A percentile compares a stretch with the other conserved stretches of the same genome.
Evolutionary conservation across 2,888 invertebrate genomes (phyloP).

Genomic region (Lysandra coridon): DNA sequence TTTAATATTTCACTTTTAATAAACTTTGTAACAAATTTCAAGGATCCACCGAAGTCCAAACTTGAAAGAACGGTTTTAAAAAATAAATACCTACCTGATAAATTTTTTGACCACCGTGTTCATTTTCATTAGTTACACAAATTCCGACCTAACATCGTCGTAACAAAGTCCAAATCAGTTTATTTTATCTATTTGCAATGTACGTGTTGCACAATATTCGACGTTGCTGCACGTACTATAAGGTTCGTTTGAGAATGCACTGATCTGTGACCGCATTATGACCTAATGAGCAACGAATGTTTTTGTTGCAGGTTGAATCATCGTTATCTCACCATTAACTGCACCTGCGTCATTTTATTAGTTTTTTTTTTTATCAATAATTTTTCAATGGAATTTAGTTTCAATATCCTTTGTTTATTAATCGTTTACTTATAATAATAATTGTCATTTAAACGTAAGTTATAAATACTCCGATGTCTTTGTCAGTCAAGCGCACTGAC

Average conservation of each 20-base stretch:
- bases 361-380: neutral
- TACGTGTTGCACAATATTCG: neutral
- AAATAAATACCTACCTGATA: neutral
- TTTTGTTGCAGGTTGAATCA: slow-evolving; percentile 26
- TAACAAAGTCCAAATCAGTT: neutral
- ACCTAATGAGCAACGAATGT: slow-evolving; percentile 16
- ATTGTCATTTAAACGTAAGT: no score
- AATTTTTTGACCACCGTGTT: neutral
- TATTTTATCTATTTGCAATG: neutral
- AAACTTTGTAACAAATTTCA: no score
- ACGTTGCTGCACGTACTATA: neutral
- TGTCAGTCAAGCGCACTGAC: no score
- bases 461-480: no score
- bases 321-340: slow-evolving; percentile 14
- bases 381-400: slow-evolving; percentile 1
- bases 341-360: slow-evolving; percentile 13
- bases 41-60: no score
- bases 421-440: neutral
- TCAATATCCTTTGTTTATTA: slow-evolving; percentile 2
- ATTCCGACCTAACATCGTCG: neutral
- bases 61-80: neutral
- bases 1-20: no score
- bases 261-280: slow-evolving; percentile 15
- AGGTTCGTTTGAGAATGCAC: neutral
- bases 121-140: neutral